Evolutionary conservation across 2,888 invertebrate species (phyloP).

Genomic region (Ischnura elegans): DNA sequence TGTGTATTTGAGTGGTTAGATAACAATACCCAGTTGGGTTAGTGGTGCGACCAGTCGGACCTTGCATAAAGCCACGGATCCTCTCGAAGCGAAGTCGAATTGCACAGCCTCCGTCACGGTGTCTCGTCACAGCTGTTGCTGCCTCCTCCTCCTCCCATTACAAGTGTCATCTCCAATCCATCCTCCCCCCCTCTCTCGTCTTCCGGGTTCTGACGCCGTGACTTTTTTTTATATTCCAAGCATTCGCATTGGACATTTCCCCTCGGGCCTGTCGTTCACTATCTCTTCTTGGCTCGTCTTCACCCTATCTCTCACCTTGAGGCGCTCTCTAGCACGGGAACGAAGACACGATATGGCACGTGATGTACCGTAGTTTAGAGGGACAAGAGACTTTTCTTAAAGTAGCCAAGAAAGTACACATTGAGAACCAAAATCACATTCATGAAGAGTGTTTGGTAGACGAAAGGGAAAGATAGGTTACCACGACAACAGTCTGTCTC

Average conservation of each 20-base stretch:
- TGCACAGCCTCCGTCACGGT: neutral
- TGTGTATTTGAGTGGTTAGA: neutral
- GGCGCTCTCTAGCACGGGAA: neutral
- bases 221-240: neutral
- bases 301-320: neutral
- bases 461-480: too few species aligned
- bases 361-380: neutral
- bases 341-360: neutral
- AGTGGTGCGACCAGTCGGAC: too few species aligned
- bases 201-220: neutral
- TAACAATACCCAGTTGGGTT: neutral
- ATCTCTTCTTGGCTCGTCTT: neutral
- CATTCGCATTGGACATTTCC: neutral
- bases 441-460: too few species aligned
- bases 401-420: too few species aligned
- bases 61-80: neutral
- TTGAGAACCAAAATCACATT: too few species aligned
- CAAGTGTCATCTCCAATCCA: neutral
- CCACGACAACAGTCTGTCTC: too few species aligned
- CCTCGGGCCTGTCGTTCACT: neutral
- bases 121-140: neutral
- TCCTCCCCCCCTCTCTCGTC: neutral
- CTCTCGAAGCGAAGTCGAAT: neutral
- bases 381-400: neutral
- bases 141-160: neutral